Evolutionary conservation across 2,797 vertebrate genomes (phyloP), one percentile per base, ranked within the genome.

Genomic region (Sebastes diploproa): DNA sequence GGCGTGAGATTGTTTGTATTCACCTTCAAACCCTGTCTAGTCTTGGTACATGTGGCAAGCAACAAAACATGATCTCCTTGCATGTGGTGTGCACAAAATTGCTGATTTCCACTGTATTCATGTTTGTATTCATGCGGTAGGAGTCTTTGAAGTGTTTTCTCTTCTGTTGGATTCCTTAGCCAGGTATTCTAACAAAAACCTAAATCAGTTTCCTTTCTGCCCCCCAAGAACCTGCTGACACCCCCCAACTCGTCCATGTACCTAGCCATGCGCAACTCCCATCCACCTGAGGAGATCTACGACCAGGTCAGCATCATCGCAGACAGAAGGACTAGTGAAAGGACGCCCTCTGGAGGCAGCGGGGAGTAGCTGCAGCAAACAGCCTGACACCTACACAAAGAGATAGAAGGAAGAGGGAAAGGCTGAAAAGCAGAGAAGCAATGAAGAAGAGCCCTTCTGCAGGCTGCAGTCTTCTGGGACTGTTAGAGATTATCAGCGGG

Each of bases 211-310:
- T 66, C 23, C 13, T 29, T 38, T 7, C n/a, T 0, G 0, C n/a
- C 38, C 38, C 38, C 36, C 36, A 13, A 59, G 92, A 66, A 86
- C 73, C 56, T 94, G 58, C 72, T 88, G 69, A 71, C 50, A 0
- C 68, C 56, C 0, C 61, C 46, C 2, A 71, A 46, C 7, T 77
- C 89, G 7, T 18, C 42, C 23, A n/a, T 75, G 20, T 81, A 67
- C 80, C 2, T 77, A 25, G 80, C 63, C 14, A 88, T 88, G 83
- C 38, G 12, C 34, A 84, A 80, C 61, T 63, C 67, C 5, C 34
- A 54, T 13, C 50, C 78, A 5, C n/a, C 72, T 1, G 81, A 92
- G 50, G 93, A 94, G 32, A n/a, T 84, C 16, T 93, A 65, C n/a
- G 58, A 93, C 25, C 67, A 29, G 0, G 71, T 94, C 32, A 80